phyloP scores from a whole-genome alignment of 2,888 invertebrate species.

The Caenorhabditis angaria region DNA sequence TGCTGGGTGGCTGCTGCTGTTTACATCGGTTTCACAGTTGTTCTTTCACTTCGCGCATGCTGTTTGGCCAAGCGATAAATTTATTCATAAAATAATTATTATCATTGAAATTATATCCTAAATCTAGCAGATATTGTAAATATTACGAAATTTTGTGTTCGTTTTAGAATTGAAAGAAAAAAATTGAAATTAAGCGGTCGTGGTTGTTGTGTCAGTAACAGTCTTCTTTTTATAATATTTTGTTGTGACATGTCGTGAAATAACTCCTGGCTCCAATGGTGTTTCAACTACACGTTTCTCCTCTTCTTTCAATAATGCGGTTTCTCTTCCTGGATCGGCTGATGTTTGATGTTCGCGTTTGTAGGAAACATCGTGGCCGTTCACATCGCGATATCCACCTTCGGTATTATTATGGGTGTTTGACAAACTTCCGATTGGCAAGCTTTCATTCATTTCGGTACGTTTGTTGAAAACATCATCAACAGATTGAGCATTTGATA shows the following conservation, averaged over 20 bases:
- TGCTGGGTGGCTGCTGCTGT: slow-evolving; percentile 53
- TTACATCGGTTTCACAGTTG: slow-evolving; percentile 46
- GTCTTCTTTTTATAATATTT: slow-evolving; percentile 72
- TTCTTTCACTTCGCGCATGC: slow-evolving; percentile 42
- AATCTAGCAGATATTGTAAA: slow-evolving; percentile 11
- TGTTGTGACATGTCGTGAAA: slow-evolving; percentile 69
- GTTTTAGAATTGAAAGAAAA: neutral
- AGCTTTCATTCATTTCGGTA: slow-evolving; percentile 58
- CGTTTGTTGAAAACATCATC: slow-evolving; percentile 53
- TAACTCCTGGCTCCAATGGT: slow-evolving; percentile 67
- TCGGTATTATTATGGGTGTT: slow-evolving; percentile 64
- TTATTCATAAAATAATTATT: slow-evolving; percentile 15
- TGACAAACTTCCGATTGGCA: slow-evolving; percentile 58
- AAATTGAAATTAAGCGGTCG: slow-evolving; percentile 37
- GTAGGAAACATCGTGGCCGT: slow-evolving; percentile 68
- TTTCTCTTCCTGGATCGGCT: slow-evolving; percentile 66
- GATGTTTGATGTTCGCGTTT: slow-evolving; percentile 64
- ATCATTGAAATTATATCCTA: slow-evolving; percentile 11
- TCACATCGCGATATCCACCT: slow-evolving; percentile 64
- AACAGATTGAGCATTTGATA: slow-evolving; percentile 43
- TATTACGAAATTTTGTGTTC: slow-evolving; percentile 1
- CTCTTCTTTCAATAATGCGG: slow-evolving; percentile 64
- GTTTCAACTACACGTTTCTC: slow-evolving; percentile 67
- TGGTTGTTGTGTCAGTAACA: slow-evolving; percentile 65
- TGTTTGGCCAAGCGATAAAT: slow-evolving; percentile 41